A percentile compares a stretch with the other conserved stretches of the same genome.
Conservation (phyloP, 2,888 invertebrate species). For the Hoplodrina ambigua region DNA sequence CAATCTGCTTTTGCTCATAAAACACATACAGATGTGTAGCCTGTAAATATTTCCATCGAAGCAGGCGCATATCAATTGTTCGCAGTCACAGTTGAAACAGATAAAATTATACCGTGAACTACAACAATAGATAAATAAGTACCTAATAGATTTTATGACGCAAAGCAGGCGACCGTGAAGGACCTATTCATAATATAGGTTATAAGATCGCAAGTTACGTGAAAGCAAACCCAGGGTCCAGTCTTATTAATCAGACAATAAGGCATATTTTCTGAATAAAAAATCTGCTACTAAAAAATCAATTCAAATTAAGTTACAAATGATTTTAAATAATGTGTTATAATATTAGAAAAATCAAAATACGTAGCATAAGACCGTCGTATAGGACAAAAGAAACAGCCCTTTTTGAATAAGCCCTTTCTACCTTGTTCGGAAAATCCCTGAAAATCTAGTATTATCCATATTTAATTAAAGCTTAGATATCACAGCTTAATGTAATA, state of each 20-base stretch:
- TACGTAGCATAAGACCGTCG: too few species aligned
- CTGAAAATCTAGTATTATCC: slow-evolving; percentile 16
- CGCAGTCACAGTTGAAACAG: slow-evolving; percentile 17
- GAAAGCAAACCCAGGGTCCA: neutral
- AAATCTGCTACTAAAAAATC: neutral
- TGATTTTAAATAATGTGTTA: neutral
- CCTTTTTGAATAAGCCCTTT: neutral
- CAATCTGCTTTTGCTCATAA: slow-evolving; percentile 24
- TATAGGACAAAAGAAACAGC: too few species aligned
- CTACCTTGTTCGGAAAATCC: slow-evolving; percentile 1
- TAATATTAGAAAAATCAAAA: neutral
- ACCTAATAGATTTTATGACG: slow-evolving; percentile 29
- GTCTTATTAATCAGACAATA: neutral
- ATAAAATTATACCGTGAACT: slow-evolving; percentile 34
- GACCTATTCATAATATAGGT: neutral
- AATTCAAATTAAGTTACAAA: neutral
- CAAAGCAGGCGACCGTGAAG: slow-evolving; percentile 22
- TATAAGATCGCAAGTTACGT: slow-evolving; percentile 3
- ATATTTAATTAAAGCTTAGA: slow-evolving; percentile 35
- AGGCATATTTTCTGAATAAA: neutral
- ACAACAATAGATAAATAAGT: slow-evolving; percentile 28
- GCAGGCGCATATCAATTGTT: slow-evolving; percentile 23
- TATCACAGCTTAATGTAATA: slow-evolving; percentile 23
- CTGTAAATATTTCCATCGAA: slow-evolving; percentile 30
- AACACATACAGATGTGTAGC: slow-evolving; percentile 27